Percentiles rank a stretch among this genome's conserved stretches.
Conservation (phyloP, 2,888 invertebrate species). For the Mactromeris polynyma region DNA sequence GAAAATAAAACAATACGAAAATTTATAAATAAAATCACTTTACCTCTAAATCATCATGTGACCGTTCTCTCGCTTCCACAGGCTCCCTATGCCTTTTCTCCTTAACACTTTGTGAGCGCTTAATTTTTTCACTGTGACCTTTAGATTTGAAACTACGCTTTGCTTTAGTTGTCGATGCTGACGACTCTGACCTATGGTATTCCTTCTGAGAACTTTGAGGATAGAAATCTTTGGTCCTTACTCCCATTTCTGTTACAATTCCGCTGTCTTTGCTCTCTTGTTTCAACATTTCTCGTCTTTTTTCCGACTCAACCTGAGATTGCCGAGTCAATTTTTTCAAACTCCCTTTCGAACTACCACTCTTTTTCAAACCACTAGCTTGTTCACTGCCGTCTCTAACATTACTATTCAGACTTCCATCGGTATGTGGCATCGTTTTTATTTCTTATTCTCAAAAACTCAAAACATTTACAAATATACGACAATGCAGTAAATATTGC, state of each 20-base stretch:
- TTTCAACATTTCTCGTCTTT: conserved; percentile 74
- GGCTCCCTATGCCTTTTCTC: conserved; percentile 58
- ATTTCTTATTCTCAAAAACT: not conserved
- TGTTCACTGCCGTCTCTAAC: conserved; percentile 10
- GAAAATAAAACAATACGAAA: conserved; percentile 62
- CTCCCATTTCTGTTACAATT: conserved; percentile 74
- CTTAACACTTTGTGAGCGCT: conserved; percentile 69
- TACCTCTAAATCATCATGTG: conserved; percentile 72
- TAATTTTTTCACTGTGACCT: conserved; percentile 60
- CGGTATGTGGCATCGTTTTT: conserved; percentile 34
- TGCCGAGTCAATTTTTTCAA: conserved; percentile 65
- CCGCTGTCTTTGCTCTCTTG: conserved; percentile 77
- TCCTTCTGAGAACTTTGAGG: conserved; percentile 32
- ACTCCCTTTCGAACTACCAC: conserved; percentile 42
- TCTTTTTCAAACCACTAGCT: conserved; percentile 23
- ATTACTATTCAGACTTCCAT: conserved; percentile 12
- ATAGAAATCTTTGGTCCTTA: conserved; percentile 53
- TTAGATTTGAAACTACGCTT: conserved; percentile 57
- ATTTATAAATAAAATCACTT: conserved; percentile 45
- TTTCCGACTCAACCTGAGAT: conserved; percentile 62
- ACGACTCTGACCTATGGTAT: conserved; percentile 28
- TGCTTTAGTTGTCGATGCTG: conserved; percentile 26
- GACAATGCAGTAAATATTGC: not conserved
- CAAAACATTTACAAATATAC: not conserved
- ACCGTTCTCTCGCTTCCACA: conserved; percentile 35